Base-by-base conservation (phyloP, 2,113 vertebrate species). In the Mesembrinibis cayennensis region DNA sequence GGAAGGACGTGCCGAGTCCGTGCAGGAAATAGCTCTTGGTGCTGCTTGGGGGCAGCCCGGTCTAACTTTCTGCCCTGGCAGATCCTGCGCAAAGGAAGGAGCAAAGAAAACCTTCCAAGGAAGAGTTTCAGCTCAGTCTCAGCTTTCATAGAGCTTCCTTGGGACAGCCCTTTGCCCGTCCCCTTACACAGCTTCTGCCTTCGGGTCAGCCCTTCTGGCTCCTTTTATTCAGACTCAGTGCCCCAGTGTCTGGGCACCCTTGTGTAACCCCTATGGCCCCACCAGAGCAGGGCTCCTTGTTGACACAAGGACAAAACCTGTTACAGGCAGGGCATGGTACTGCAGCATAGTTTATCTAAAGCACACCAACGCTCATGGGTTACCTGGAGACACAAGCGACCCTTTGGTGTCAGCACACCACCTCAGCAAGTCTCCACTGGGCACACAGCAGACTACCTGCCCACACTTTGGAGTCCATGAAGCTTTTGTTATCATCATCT, bases 1-100 rank as follows among this genome's bases (percentile, higher is more conserved):
- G 34, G 17, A 73, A 86, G 67, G 74, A 71, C 0, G 0, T 42
- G 55, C 53, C 13, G n/a, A 22, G 34, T 55, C 20, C 2, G 1
- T 2, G 9, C 10, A 17, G 20, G 53, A 65, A 58, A 49, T 29
- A 17, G 32, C 23, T 61, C 40, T 32, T 32, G 13, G 30, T 36
- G 40, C 49, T 70, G 69, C 25, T 1, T 27, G 16, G 63, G 19
- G 5, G 25, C 50, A 84, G 27, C 55, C 44, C 0, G 0, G 16
- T 30, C 40, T 40, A 25, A 12, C 16, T 50, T 74, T 25, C n/a
- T 62, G 36, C 15, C 34, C 44, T n/a, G 4, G 7, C 12, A n/a
- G 12, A 85, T 38, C 25, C 74, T 0, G 1, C 47, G 21, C 25
- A 72, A 82, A 38, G 12, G 44, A 59, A 63, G 16, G n/a, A 61